Evolutionary conservation across 1,140 invertebrate genomes (phyloP), one percentile per base, ranked within the genome.

Genomic region (Drosophila neocordata): DNA sequence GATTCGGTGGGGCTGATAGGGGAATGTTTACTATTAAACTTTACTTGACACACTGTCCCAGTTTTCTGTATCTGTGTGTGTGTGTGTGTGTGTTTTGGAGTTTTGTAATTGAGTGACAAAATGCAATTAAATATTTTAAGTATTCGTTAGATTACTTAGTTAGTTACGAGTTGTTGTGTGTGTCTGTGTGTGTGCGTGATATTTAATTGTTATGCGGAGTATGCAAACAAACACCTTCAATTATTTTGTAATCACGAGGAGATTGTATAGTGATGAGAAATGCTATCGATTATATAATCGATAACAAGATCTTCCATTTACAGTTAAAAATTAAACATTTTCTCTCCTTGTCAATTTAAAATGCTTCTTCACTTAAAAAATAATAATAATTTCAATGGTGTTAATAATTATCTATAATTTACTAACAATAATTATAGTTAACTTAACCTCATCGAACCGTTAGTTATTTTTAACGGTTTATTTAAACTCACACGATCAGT

Each of bases 41-140:
- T 68, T 73, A 48, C 75, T 85, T 85, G 81, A 87, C 81, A 85
- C 82, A 87, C 74, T 87, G 83, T 82, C 78, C 79, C 83, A 87
- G 71, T 87, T 87, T 88, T 52, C 44, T 56, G n/a, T 55, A 20
- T 35, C 55, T 65, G 8, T 35, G 8, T 11, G 0, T 35, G 34
- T 35, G 34, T 35, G 34, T 35, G 9, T 35, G 34, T 35, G 8
- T 35, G 11, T 20, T 15, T 48, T 48, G 41, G 41, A 48, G 15
- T 48, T 48, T 48, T 48, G 69, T 82, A 87, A 78, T 79, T 77
- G 79, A 82, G 79, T 82, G 71, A 78, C 74, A 83, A 82, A 82
- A 78, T 72, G 79, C 75, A 83, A 83, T 83, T 83, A 83, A 83
- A 83, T 69, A 83, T 66, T 35, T 69, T 61, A 73, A 78, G 75